Evolutionary conservation across 2,797 vertebrate genomes (phyloP), one percentile per base, ranked within the genome.

Genomic region (Takifugu rubripes): DNA sequence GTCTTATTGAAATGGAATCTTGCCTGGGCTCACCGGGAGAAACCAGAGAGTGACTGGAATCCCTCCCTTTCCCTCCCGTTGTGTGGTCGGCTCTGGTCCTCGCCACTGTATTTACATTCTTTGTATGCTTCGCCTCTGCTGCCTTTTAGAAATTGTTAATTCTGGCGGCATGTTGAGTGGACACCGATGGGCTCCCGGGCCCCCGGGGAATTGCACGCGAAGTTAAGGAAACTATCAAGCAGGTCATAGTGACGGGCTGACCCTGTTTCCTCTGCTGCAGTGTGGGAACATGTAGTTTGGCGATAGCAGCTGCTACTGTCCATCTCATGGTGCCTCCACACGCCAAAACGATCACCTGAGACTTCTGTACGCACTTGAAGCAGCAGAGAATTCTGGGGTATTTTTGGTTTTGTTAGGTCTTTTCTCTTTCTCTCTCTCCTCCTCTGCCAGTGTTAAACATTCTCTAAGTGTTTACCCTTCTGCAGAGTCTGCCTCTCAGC

Each of bases 81-180:
- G 86, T 87, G 84, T 87, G 84, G 83, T 84, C 84, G 12, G 3
- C 72, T 75, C 72, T 67, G 62, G 76, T 77, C 72, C 48, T 64
- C 49, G 73, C 25, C 63, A 45, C 76, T 72, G 57, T 81, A 75
- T 86, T 86, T 84, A 83, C 83, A 83, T 85, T 86, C 78, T 59
- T 72, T 6, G 31, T 42, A 17, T 69, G 59, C 56, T 68, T 45
- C 43, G 47, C 60, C 72, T 71, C 24, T 56, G 59, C 51, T 26
- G 67, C 54, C 60, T 80, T 74, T 75, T 78, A 57, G 67, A 83
- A 84, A 84, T 66, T n/a, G 58, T 79, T 84, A 61, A 75, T 72
- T 72, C 63, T 59, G 24, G 52, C 61, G 75, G 70, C 68, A 74
- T 72, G 80, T 71, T 72, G 66, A 82, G 68, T 66, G 67, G 71